phyloP scores from a whole-genome alignment of 30 jellyfish, hydroid and myxozoan species.

The Sanderia malayensis region DNA sequence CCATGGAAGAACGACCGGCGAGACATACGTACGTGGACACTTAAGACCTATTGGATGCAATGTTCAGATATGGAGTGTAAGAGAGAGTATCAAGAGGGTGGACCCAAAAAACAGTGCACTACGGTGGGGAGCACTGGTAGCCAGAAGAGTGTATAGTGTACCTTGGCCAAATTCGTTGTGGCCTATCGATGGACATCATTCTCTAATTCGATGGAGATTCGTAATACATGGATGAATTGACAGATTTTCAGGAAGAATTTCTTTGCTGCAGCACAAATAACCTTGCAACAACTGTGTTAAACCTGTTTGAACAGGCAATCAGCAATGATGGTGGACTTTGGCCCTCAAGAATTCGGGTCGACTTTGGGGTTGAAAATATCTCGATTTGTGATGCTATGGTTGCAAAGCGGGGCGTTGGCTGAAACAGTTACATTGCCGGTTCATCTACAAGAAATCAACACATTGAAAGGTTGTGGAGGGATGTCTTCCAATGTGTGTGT shows the following conservation, averaged over 20 bases:
- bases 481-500: slow-evolving; percentile 34
- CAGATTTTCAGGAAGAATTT: slow-evolving; percentile 11
- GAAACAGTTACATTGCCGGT: slow-evolving; percentile 51
- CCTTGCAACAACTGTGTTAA: slow-evolving; percentile 20
- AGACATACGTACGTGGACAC: slow-evolving; percentile 26
- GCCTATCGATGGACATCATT: slow-evolving; percentile 12
- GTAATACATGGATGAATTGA: slow-evolving; percentile 27
- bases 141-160: slow-evolving; percentile 23
- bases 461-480: slow-evolving; percentile 34
- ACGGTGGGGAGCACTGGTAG: slow-evolving; percentile 38
- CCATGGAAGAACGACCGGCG: slow-evolving; percentile 41
- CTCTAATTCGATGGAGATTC: slow-evolving; percentile 12
- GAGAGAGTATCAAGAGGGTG: slow-evolving; percentile 18
- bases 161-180: slow-evolving; percentile 51
- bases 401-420: slow-evolving; percentile 31
- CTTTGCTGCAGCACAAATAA: slow-evolving; percentile 27
- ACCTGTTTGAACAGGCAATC: slow-evolving; percentile 22
- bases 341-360: slow-evolving; percentile 28
- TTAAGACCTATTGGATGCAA: slow-evolving; percentile 20
- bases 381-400: slow-evolving; percentile 27
- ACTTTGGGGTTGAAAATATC: slow-evolving; percentile 26
- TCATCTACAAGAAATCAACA: slow-evolving; percentile 30
- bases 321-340: slow-evolving; percentile 30
- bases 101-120: slow-evolving; percentile 14
- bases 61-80: slow-evolving; percentile 31